phyloP scores from a whole-genome alignment of 2,113 vertebrate species.

The Otocyon megalotis region DNA sequence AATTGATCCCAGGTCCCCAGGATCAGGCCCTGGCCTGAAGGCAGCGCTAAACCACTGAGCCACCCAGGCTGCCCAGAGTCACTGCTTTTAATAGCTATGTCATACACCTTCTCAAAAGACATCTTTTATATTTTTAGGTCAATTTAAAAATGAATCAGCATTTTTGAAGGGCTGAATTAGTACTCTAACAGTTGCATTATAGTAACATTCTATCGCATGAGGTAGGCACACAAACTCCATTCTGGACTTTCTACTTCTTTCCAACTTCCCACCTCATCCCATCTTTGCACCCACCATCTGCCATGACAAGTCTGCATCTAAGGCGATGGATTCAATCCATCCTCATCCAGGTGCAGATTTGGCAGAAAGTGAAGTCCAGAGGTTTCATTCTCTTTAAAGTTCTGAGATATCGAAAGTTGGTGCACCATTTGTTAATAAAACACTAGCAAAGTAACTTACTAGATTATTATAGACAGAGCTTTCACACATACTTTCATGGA shows the following conservation, averaged over 20 bases:
- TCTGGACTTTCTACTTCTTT: neutral
- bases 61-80: no score
- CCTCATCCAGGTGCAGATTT: neutral
- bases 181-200: neutral
- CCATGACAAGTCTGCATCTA: neutral
- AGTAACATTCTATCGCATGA: neutral
- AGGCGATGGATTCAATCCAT: neutral
- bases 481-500: neutral
- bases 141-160: neutral
- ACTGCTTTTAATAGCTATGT: neutral
- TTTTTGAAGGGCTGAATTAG: constrained; percentile 10
- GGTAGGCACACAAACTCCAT: neutral
- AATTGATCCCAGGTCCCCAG: no score
- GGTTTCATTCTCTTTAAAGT: neutral
- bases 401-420: neutral
- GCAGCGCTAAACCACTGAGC: no score
- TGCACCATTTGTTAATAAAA: neutral
- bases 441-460: neutral
- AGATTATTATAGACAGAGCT: neutral
- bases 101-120: neutral
- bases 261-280: no score
- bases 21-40: no score
- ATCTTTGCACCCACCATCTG: neutral
- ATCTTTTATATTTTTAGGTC: neutral
- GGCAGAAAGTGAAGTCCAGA: neutral